Base-by-base conservation (phyloP, 1,140 invertebrate genomes). In the Homarus americanus region DNA sequence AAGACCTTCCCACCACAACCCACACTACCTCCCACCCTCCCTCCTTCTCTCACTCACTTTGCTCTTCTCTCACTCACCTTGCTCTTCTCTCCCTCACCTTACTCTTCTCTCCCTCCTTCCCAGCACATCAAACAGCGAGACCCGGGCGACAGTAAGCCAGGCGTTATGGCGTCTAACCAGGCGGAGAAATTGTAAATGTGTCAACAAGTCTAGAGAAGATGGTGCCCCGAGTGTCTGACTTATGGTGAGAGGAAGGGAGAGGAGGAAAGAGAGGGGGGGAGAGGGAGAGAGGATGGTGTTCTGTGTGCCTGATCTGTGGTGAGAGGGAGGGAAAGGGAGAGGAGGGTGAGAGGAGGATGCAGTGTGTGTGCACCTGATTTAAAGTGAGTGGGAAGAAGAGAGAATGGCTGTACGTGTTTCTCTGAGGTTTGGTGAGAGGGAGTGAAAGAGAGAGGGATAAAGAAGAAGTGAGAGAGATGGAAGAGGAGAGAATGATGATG, bases 191-290 rank as follows among this genome's bases (percentile, higher is more conserved):
- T 63, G 58, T 63, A 63, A 63, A 63, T 63, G 15, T 63, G 58
- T 63, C 58, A 63, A 63, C 58, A 63, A 63, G 58, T 63, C 58
- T 63, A 10, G 58, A 63, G 58, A 63, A 63, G 58, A 63, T 63
- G 58, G 58, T 20, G 58, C 58, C 24, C 20, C 15, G 24, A 20
- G 24, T 63, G 44, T 49, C 44, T 63, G 58, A 63, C 58, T 20
- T 20, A 63, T 49, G 17, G 44, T 49, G 44, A 10, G 44, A 49
- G 0, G 44, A 49, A 49, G 9, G 44, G 17, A 17, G 44, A 49
- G 17, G 2, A 2, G 24, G 58, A 24, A 17, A 63, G 24, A 20
- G 20, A 24, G 58, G 58, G 58, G 4, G 20, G 15, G 15, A 63
- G 15, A 5, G 4, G 58, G 24, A 17, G 24, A 20, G 4, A 20